phyloP scores from a whole-genome alignment of 2,113 vertebrate species.

The Heterocephalus glaber region DNA sequence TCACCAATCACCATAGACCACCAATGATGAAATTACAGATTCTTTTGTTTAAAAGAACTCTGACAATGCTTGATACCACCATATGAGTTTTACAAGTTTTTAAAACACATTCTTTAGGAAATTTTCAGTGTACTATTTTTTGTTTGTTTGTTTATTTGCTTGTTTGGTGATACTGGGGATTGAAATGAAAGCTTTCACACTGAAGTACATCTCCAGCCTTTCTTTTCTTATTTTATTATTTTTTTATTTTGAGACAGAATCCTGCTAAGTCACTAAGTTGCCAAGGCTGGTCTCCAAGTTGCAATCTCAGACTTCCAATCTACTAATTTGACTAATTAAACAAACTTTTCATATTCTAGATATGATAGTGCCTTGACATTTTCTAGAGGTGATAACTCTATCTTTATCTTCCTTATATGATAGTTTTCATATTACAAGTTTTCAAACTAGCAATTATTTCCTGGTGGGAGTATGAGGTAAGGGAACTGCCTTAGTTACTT shows the following conservation, averaged over 20 bases:
- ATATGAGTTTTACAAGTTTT: not conserved
- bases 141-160: no score
- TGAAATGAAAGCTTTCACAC: not conserved
- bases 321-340: not conserved
- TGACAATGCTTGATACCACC: not conserved
- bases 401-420: not conserved
- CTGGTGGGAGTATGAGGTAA: rapidly evolving
- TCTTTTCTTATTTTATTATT: not conserved
- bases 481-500: no score
- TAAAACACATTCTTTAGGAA: not conserved
- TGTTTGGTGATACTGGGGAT: not conserved
- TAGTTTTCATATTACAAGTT: not conserved
- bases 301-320: not conserved
- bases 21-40: not conserved
- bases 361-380: not conserved
- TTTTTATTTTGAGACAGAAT: no score
- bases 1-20: not conserved
- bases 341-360: conserved; percentile 1
- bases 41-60: not conserved
- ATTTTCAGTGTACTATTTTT: not conserved
- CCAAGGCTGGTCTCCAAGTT: not conserved
- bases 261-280: not conserved
- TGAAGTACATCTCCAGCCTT: not conserved
- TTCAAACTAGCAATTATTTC: not conserved
- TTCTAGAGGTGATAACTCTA: not conserved